phyloP scores from a whole-genome alignment of 2,888 invertebrate genomes.

The Ichneumoninae sp. region DNA sequence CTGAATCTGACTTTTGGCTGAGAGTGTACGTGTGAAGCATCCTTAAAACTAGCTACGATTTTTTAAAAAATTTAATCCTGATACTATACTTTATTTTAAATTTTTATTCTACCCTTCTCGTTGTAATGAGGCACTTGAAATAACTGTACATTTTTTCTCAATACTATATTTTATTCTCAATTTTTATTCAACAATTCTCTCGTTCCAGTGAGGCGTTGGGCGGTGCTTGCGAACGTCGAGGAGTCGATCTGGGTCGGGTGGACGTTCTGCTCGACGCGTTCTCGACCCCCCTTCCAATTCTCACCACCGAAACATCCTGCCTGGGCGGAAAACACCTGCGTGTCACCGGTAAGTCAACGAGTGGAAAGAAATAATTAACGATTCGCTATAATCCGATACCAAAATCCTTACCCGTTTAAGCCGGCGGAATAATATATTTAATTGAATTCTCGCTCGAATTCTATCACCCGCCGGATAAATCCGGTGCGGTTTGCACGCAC shows the following conservation, averaged over 20 bases:
- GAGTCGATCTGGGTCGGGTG: conserved; percentile 87
- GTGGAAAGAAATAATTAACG: not conserved
- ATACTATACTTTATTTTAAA: too few relatives aligned
- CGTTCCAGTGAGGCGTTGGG: conserved; percentile 88
- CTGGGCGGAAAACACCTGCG: conserved; percentile 89
- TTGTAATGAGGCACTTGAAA: conserved; percentile 17
- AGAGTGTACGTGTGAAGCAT: too few relatives aligned
- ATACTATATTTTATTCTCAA: not conserved
- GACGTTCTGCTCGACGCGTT: conserved; percentile 89
- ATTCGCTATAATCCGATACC: not conserved
- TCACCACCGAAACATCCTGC: conserved; percentile 87
- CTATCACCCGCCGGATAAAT: not conserved
- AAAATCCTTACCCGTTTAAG: not conserved
- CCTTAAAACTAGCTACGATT: too few relatives aligned
- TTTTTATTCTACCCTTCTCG: too few relatives aligned
- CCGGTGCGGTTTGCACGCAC: not conserved
- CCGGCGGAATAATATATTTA: not conserved
- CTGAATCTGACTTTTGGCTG: too few relatives aligned
- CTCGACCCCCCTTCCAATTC: conserved; percentile 87
- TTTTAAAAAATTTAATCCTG: too few relatives aligned
- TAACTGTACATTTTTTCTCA: not conserved
- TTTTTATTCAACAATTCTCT: conserved; percentile 31
- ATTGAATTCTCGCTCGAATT: not conserved
- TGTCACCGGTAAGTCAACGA: conserved; percentile 86
- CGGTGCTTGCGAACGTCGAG: conserved; percentile 88